Base-by-base conservation (phyloP, 1,140 invertebrate genomes). In the Eubasilissa regina region DNA sequence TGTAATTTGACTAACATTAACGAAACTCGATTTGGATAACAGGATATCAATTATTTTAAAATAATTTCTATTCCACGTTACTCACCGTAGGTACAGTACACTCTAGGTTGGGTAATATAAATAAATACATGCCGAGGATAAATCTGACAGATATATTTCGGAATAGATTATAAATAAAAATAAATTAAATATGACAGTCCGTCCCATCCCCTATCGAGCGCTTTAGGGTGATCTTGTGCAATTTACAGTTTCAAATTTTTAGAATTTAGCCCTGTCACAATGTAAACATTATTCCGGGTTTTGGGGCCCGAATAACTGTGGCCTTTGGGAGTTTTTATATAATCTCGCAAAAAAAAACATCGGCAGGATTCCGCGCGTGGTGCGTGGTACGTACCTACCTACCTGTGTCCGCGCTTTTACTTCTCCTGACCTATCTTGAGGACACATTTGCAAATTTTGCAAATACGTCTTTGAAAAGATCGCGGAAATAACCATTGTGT, bases 161-260 rank as follows among this genome's bases (percentile, higher is more conserved):
- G 25, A 35, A 35, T 35, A 35, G 25, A 35, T 35, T 35, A 35
- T 35, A 3, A 35, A 3, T 35, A 3, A 1, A 35, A 35, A 6
- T 1, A 35, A 3, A 1, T 6, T 6, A 6, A 60, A 60, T 4
- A 6, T n/a, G 10, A 53, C 45, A 74, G 45, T 80, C 45, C 75
- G 66, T 19, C 60, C 80, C 75, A 45, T 47, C n/a, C 58, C 44
- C 64, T 53, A 77, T 81, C 58, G 25, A 75, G 21, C 3, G 45
- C 51, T 55, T 45, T 13, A 10, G 48, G 48, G 47, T 21, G 78
- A 80, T 55, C 55, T 82, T 80, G 78, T 78, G 78, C 81, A 82
- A 82, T 82, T 82, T 82, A 82, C 81, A 82, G 81, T 82, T 82
- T 82, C 78, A 73, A 78, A 62, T 68, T 79, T 82, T 66, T 53